Conservation (phyloP, 2,113 vertebrate species). For the Jacana jacana region DNA sequence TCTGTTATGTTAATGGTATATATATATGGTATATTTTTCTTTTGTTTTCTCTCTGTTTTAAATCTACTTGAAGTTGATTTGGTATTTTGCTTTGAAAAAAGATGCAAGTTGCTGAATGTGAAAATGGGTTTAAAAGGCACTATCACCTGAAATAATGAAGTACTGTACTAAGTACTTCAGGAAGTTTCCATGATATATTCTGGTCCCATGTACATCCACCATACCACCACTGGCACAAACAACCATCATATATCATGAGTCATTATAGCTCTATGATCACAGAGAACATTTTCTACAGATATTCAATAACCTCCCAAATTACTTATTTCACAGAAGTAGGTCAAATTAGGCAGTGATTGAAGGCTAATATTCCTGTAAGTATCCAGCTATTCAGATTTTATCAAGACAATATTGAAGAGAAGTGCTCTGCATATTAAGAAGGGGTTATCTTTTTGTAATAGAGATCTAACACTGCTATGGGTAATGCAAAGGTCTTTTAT, state of each 20-base stretch:
- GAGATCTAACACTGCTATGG: not conserved
- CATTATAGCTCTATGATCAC: not conserved
- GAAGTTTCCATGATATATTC: not conserved
- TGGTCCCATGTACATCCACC: not conserved
- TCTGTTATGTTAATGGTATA: not conserved
- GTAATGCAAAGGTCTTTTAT: not conserved
- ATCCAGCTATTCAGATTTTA: constrained; percentile 20
- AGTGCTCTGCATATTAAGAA: constrained; percentile 35
- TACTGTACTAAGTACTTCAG: not conserved
- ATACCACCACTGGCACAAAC: not conserved
- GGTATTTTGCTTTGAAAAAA: not conserved
- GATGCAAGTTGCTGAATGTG: not conserved
- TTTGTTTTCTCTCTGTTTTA: not conserved
- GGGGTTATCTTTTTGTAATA: not conserved
- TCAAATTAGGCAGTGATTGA: constrained; percentile 45
- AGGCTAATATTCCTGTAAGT: constrained; percentile 39
- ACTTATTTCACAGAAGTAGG: constrained; percentile 29
- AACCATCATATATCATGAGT: not conserved
- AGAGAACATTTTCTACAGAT: constrained; percentile 14
- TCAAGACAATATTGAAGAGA: constrained; percentile 11
- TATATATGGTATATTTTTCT: too few species aligned
- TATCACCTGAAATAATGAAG: not conserved
- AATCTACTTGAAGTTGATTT: not conserved
- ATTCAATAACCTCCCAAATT: constrained; percentile 32
- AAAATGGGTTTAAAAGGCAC: not conserved